Evolutionary conservation across 2,113 vertebrate species (phyloP), one percentile per base, ranked within the genome.

Genomic region (Dromiciops gliroides): DNA sequence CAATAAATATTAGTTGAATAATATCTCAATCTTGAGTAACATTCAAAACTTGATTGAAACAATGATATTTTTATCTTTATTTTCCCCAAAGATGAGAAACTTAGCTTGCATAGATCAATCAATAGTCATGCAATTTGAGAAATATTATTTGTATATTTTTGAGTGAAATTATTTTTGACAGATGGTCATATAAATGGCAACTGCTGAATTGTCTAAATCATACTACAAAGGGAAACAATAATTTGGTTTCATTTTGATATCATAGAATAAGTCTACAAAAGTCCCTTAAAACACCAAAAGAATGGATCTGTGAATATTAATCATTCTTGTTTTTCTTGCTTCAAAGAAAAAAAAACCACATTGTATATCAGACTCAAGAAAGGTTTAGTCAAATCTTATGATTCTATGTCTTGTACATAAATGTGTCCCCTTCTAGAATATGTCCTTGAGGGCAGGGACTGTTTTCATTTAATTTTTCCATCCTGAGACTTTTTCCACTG

Each of bases 121-220:
- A 44, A 83, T 94, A 56, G 10, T 91, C 26, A 90, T 44, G 50
- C 1, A 47, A 93, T 48, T 52, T 28, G 92, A 94, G 9, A 89
- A 83, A 90, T 94, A 95, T 94, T 96, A 93, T 51, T 50, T 49
- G 28, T 48, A 49, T 89, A 10, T 31, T 26, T 49, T 37, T 51
- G 25, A 91, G 48, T 94, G n/a, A 7, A 97, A 83, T 52, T 95
- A 91, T 94, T 94, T 95, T 95, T 91, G 53, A 50, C 6, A 90
- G 11, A 6, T 95, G 31, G 12, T 56, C 90, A 67, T 93, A 95
- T 93, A 89, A 52, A 9, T 96, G 14, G 37, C 88, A 95, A 91
- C 24, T 49, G 67, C 19, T 95, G 93, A 92, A 56, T n/a, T 91
- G 0, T 52, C 50, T 93, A 93, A 96, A 56, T 89, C 48, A n/a